Evolutionary conservation across 2,113 vertebrate species (phyloP), one percentile per base, ranked within the genome.

Genomic region (Nothobranchius furzeri): DNA sequence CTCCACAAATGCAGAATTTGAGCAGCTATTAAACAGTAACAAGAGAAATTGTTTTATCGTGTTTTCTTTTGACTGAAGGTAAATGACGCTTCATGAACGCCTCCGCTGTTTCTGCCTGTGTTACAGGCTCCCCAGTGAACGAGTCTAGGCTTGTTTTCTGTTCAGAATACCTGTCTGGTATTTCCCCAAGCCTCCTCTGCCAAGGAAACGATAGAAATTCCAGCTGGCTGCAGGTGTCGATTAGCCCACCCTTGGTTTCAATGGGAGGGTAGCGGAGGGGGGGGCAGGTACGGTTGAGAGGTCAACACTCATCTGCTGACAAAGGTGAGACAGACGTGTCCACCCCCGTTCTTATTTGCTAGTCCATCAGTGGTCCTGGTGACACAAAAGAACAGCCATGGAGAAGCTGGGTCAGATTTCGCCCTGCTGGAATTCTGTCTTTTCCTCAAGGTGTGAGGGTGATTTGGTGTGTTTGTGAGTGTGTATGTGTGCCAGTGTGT

Each of bases 171-270:
- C 77, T 89, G 76, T 53, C 76, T 85, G 75, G 13, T 79, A 73
- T 78, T 67, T 73, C 65, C 50, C 68, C 67, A 65, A 80, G 73
- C 57, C 68, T 70, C 42, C 30, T 43, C 75, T 66, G 69, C 73
- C 71, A 78, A 76, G 76, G 79, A 88, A 82, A 70, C 63, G 43
- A 73, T 63, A 78, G 52, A 81, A 85, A 91, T 91, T 91, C 89
- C 90, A 85, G 64, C 20, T 50, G 73, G 73, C 74, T 76, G 48
- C 50, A 75, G 85, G 84, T 85, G 86, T 77, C 70, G 84, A 86
- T 89, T 89, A 84, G 61, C 68, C 45, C 52, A 8, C 40, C 35
- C 64, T 73, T 79, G 60, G 74, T 77, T 73, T 75, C 52, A 75
- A 76, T 47, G 49, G 51, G 50, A 63, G 74, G 13, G 69, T 53